Base-by-base conservation (phyloP, 1,140 invertebrate species). In the Drosophila sp. region DNA sequence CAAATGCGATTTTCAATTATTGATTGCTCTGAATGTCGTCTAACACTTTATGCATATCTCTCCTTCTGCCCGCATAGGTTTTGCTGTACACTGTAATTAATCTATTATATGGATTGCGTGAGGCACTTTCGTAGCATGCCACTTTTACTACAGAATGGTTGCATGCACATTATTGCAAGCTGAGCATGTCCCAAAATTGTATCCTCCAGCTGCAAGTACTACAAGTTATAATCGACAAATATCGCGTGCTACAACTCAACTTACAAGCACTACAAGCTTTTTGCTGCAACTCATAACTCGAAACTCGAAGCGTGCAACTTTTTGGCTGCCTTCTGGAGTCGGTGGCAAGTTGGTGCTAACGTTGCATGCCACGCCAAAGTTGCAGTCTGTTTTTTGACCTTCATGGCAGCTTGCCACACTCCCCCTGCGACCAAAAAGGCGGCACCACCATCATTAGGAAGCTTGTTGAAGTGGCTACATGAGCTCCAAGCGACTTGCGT, bases 151-250 rank as follows among this genome's bases (percentile, higher is more conserved):
- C 38, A 53, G 46, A 29, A 16, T 36, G 41, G 63, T 86, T 69
- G 82, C 82, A 86, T 87, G 83, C 82, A 87, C 87, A 87, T 89
- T 87, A 87, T 87, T 87, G 78, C 75, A 58, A 82, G 66, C 62
- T 82, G 71, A 78, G 78, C 82, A 87, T 82, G 81, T 80, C 62
- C 70, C 62, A 69, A 81, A 82, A 76, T 63, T 64, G 69, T 72
- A 84, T 50, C 45, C 69, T 57, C 34, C 51, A 51, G 62, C 29
- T 36, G 32, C 65, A 78, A 72, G 62, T 78, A 67, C 7, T 21
- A 53, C 82, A 72, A 78, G 58, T 87, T 76, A 87, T 87, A 87
- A 87, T 82, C 83, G 82, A 53, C 57, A 59, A 40, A 40, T 38
- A 64, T 83, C 80, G 82, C 82, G 82, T 87, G 82, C 41, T 62